These are phyloP conservation scores for Ciconia boyciana DNA, from an alignment of 2,113 vertebrate species.

Conservation along the genomic window DNA sequence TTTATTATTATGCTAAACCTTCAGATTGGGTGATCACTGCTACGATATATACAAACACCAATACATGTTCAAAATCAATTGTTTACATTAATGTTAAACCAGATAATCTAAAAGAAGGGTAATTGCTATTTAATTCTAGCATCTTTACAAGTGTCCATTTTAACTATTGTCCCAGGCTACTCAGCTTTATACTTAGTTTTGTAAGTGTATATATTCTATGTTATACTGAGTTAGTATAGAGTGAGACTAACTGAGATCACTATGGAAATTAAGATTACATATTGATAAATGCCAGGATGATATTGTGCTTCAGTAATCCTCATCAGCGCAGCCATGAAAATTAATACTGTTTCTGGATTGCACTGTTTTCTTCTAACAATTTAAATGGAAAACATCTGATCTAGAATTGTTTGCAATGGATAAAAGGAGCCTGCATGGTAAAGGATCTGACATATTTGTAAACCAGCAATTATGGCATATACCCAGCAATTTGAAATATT, in stretches of 20 bases:
- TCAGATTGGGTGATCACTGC: not conserved
- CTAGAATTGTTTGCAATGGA: slow-evolving; percentile 8
- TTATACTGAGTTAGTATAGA: not conserved
- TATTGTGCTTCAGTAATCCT: not conserved
- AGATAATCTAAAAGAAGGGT: not conserved
- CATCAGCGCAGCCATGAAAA: not conserved
- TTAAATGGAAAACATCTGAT: not conserved
- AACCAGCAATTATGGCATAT: slow-evolving; percentile 59
- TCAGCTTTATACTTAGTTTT: not conserved
- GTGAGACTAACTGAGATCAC: not conserved
- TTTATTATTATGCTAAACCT: not conserved
- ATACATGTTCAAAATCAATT: not conserved
- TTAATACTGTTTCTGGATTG: not conserved
- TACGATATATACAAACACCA: not conserved
- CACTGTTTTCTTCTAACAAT: not conserved
- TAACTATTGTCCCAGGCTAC: not conserved
- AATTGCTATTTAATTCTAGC: not conserved
- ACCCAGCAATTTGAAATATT: slow-evolving; percentile 65
- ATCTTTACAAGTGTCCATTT: not conserved
- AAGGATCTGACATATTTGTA: slow-evolving; percentile 51
- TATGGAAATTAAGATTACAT: not conserved
- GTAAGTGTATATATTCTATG: not conserved
- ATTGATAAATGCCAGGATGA: not conserved
- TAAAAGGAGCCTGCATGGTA: slow-evolving; percentile 23
- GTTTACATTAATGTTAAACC: not conserved